Evolutionary conservation across 1,140 invertebrate genomes (phyloP), one percentile per base, ranked within the genome.

Genomic region (Drosophila malerkotliana): DNA sequence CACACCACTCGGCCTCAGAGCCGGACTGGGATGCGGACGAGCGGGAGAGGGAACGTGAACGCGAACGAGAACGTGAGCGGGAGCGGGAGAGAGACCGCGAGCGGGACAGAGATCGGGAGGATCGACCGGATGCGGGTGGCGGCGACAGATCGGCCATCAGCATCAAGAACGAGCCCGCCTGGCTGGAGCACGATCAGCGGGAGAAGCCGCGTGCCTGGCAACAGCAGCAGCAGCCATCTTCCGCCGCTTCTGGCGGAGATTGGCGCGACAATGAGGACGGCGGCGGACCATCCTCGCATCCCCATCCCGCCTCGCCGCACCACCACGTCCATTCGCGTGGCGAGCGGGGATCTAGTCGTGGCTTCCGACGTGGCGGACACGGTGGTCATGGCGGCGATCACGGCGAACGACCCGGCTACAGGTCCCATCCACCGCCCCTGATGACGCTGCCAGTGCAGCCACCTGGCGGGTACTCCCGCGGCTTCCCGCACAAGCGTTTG

Each of bases 21-120:
- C 80, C 90, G 1, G 87, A 91, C 48, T 91, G 90, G 90, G 90
- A 91, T 74, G 78, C 87, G 5, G 90, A 90, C 37, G 90, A 91
- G 7, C 76, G 84, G 3, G 88, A 87, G 8, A 10, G 78, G 49
- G 62, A 60, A 44, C 30, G 79, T 10, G 51, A 66, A 39, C 6
- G 54, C 7, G 66, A 69, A 1, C 21, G 66, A 5, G 62, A 64
- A 6, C n/a, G 62, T 1, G 66, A 64, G 9, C 44, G 55, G 3
- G 62, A 64, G n/a, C 44, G 62, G 6, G 88, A 91, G n/a, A 75
- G 81, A 0, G 85, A 78, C 5, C 51, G 68, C 37, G 48, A 47
- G 9, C 51, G 68, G 41, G 48, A 58, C 18, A 21, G 77, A 7
- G 47, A 63, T 12, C 71, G 58, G 6, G 71, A 75, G 18, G 69